Evolutionary conservation across 2,888 invertebrate species (phyloP).

Genomic region (Oscheius sp.): DNA sequence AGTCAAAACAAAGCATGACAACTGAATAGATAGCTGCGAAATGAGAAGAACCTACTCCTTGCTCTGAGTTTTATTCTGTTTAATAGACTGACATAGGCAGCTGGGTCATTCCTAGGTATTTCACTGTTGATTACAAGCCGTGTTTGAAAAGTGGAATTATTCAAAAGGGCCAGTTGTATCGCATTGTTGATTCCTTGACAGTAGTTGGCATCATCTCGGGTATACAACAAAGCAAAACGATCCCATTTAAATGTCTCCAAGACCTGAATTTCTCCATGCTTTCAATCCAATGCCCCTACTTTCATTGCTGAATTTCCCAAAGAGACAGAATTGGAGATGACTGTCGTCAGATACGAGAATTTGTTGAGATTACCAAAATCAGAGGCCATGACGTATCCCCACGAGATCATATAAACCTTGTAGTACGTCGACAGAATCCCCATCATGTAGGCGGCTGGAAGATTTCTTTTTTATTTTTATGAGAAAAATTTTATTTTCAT

Average conservation of each 20-base stretch:
- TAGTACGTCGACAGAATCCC: conserved; percentile 41
- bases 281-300: background rate
- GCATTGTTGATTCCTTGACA: conserved; percentile 43
- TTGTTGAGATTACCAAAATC: conserved; percentile 39
- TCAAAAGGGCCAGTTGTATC: conserved; percentile 37
- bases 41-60: background rate
- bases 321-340: conserved; percentile 33
- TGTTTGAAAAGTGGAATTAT: conserved; percentile 9
- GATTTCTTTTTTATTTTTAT: background rate
- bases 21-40: conserved; percentile 35
- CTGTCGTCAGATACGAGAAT: conserved; percentile 42
- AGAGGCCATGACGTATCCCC: conserved; percentile 47
- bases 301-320: conserved; percentile 2
- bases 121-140: background rate
- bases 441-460: conserved; percentile 42
- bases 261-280: conserved; percentile 5
- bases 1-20: conserved; percentile 54
- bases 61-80: background rate
- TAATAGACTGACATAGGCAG: background rate
- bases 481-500: no score
- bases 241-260: conserved; percentile 42
- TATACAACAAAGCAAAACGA: conserved; percentile 42
- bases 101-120: background rate
- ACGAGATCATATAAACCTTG: conserved; percentile 42
- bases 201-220: conserved; percentile 40